phyloP scores from a whole-genome alignment of 2,888 invertebrate genomes.

The Melinopterus prodromus region DNA sequence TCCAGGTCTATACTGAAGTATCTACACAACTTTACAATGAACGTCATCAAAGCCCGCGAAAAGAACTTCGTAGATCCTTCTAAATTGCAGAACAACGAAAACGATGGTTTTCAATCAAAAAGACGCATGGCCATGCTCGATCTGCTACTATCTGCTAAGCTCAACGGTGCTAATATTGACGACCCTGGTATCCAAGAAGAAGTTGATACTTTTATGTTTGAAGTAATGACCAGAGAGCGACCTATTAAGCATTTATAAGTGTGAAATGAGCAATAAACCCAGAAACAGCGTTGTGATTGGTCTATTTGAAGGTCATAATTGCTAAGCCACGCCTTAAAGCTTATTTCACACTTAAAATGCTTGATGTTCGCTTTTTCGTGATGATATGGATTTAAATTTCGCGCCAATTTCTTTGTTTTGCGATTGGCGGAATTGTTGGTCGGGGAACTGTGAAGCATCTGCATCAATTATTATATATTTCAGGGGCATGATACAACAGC shows the following conservation, averaged over 20 bases:
- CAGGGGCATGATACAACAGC: conserved; percentile 73
- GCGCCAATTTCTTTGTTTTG: background rate
- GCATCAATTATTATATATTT: conserved; percentile 40
- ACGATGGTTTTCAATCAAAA: conserved; percentile 46
- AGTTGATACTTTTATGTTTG: conserved; percentile 72
- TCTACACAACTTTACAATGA: conserved; percentile 48
- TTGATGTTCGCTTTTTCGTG: no score
- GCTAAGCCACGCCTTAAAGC: no score
- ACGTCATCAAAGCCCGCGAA: conserved; percentile 45
- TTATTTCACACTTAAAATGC: no score
- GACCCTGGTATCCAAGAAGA: conserved; percentile 67
- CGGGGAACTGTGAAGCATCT: conserved; percentile 13
- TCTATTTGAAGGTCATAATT: no score
- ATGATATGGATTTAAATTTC: background rate
- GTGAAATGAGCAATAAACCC: no score
- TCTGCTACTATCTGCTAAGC: conserved; percentile 63
- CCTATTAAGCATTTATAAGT: no score
- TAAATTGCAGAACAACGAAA: conserved; percentile 4
- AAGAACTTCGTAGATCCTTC: conserved; percentile 28
- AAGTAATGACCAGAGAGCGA: conserved; percentile 53
- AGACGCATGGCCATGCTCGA: conserved; percentile 67
- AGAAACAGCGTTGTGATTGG: no score
- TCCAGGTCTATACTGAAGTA: conserved; percentile 35
- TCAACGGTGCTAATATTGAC: conserved; percentile 61
- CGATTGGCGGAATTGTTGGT: background rate